Conservation (phyloP, 2,797 vertebrate species). For the Echeneis naucrates region DNA sequence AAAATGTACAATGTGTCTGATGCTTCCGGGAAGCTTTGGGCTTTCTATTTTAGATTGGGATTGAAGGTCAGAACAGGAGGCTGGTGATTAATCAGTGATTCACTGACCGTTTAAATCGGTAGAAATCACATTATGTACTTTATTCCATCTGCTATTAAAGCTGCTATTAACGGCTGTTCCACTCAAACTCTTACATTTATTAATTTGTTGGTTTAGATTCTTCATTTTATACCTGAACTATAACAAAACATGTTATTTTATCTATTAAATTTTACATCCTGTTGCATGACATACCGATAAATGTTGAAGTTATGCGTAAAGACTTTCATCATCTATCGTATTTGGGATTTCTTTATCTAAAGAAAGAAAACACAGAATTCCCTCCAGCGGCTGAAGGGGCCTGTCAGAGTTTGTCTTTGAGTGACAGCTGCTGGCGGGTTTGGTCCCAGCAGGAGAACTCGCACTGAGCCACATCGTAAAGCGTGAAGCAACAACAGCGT, state of each 20-base stretch:
- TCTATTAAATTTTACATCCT: too few species aligned
- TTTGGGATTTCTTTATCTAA: not conserved
- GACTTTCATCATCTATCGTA: not conserved
- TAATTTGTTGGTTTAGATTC: too few species aligned
- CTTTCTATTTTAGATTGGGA: not conserved
- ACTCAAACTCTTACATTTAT: too few species aligned
- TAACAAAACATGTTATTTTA: too few species aligned
- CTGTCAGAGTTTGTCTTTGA: not conserved
- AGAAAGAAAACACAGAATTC: not conserved
- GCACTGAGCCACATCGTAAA: not conserved
- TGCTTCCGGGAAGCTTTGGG: conserved; percentile 1
- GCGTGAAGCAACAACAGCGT: not conserved
- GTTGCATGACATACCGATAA: too few species aligned
- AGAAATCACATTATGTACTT: not conserved
- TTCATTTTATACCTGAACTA: too few species aligned
- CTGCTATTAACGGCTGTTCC: too few species aligned
- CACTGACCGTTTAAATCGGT: too few species aligned
- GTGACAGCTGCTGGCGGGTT: conserved; percentile 4
- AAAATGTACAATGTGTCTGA: not conserved
- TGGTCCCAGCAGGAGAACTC: too few species aligned
- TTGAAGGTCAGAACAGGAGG: not conserved
- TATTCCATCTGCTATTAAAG: too few species aligned
- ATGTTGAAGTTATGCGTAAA: too few species aligned
- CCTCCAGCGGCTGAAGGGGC: not conserved
- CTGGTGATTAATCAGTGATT: not conserved